Evolutionary conservation across 2,888 invertebrate species (phyloP).

Genomic region (Himalopsyche japonica): DNA sequence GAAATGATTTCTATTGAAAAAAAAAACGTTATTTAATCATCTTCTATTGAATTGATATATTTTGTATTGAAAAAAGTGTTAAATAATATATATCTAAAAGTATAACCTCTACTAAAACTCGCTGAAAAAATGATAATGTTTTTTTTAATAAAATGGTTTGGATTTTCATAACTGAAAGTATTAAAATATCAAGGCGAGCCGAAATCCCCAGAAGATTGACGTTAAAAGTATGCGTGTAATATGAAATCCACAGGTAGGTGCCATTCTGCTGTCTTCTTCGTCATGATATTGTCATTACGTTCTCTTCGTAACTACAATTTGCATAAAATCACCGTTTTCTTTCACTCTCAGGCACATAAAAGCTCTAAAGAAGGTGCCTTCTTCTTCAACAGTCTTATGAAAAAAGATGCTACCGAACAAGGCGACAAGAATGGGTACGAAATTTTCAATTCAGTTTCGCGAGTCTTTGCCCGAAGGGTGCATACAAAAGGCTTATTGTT

Average conservation of each 20-base stretch:
- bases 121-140: no score
- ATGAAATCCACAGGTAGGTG: slow-evolving; percentile 36
- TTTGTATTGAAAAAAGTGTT: no score
- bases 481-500: slow-evolving; percentile 9
- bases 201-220: background rate
- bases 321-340: background rate
- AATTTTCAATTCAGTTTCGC: background rate
- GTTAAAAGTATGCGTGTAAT: background rate
- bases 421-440: background rate
- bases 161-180: background rate
- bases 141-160: background rate
- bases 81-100: no score
- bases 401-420: background rate
- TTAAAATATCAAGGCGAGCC: slow-evolving; percentile 7
- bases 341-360: background rate
- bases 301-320: background rate
- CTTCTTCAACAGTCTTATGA: background rate
- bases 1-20: no score
- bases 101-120: no score
- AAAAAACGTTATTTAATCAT: no score
- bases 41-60: no score
- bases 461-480: background rate
- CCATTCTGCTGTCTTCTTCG: background rate
- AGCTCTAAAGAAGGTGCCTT: background rate
- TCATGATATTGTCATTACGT: background rate